Evolutionary conservation across 2,888 invertebrate species (phyloP), one percentile per base, ranked within the genome.

Genomic region (Crepidodera aurea): DNA sequence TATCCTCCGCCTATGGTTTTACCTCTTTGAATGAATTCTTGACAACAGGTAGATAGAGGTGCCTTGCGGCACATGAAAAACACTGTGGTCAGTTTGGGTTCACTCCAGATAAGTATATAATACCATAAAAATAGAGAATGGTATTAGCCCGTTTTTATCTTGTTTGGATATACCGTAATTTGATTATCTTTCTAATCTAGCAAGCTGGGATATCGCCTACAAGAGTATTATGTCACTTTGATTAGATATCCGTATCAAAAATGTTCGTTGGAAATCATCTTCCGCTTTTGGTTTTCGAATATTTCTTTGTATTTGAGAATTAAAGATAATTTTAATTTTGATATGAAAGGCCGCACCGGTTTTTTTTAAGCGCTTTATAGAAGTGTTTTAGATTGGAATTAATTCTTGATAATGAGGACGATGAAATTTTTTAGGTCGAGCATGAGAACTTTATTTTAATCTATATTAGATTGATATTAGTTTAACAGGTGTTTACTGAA

Each of bases 231-330:
- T 57, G 57, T 57, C 57, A 57, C 46, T 57, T 15, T 25, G 57
- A 57, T 57, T 57, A 57, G 57, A 57, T 57, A 57, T 57, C 48
- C 57, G 39, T 50, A 57, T 57, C 57, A 53, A 46, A 57, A 48
- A 48, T 50, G 48, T 57, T 50, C 48, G 57, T 54, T 54, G n/a
- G 27, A 29, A 19, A 42, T 27, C 42, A 29, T 57, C 57, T 57
- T 57, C 50, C 57, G 57, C 46, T 48, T 57, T 50, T 15, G 39
- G 37, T 48, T 57, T 57, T 37, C 10, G 54, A 54, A 54, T 18
- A 54, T 50, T 48, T 50, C 57, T 57, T 50, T 57, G 57, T 44
- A 16, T 57, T 56, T 19, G 32, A 37, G 56, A 56, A 46, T 56
- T 56, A 37, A 46, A 19, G 2, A 6, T 44, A 44, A 44, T 27